Conservation (phyloP, 2,797 vertebrate species). For the Phoxinus dragarum region DNA sequence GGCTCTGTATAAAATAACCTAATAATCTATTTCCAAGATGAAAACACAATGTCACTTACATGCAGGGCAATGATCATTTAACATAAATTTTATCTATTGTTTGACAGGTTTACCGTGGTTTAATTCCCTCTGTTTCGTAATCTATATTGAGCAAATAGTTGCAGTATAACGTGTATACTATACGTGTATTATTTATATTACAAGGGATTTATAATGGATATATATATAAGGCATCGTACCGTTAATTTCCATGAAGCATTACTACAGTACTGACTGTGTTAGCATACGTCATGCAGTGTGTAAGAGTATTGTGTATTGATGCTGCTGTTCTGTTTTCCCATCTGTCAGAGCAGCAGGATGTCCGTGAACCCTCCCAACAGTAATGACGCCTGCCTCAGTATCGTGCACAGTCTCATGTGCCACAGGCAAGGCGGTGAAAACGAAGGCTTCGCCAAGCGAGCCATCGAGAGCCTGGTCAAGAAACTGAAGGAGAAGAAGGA, state of each 20-base stretch:
- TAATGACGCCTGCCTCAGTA: conserved; percentile 84
- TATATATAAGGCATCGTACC: neutral
- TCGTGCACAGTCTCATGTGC: conserved; percentile 88
- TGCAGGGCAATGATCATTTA: neutral
- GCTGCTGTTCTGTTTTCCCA: conserved; percentile 43
- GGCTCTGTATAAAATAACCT: neutral
- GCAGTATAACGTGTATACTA: neutral
- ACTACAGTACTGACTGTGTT: neutral
- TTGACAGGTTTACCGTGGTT: neutral
- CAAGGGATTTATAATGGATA: no score
- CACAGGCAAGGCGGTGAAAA: conserved; percentile 87
- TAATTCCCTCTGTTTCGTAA: neutral
- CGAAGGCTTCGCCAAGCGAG: conserved; percentile 83
- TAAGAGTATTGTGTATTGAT: conserved; percentile 18
- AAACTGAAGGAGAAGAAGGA: conserved; percentile 89
- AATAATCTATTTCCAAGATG: conserved; percentile 1
- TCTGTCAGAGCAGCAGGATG: conserved; percentile 72
- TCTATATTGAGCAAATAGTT: neutral
- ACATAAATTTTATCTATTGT: neutral
- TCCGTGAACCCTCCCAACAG: conserved; percentile 80
- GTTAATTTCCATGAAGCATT: neutral
- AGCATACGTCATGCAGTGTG: neutral
- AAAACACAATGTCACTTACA: neutral
- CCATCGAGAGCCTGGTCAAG: conserved; percentile 88
- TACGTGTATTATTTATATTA: no score